phyloP scores from a whole-genome alignment of 2,888 invertebrate species.

The Taphrorychus bicolor region DNA sequence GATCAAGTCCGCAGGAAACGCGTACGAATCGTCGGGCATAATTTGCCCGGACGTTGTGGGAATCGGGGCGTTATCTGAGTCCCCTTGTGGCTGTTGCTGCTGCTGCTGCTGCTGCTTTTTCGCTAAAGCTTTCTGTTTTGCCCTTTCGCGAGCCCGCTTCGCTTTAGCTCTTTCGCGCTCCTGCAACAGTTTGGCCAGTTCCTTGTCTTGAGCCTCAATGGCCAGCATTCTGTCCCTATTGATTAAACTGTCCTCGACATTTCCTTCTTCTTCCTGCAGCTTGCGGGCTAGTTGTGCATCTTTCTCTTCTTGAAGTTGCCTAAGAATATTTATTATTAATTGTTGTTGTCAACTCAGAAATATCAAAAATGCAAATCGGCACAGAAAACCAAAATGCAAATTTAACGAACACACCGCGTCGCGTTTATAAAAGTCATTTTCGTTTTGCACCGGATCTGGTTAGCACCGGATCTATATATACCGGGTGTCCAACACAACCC shows the following conservation, averaged over 20 bases:
- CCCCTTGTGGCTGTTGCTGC: conserved; percentile 52
- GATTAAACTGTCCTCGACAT: conserved; percentile 64
- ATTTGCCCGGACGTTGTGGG: conserved; percentile 49
- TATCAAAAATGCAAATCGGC: too few species aligned
- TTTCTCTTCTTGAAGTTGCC: conserved; percentile 73
- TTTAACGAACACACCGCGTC: too few species aligned
- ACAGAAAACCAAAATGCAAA: too few species aligned
- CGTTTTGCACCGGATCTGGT: too few species aligned
- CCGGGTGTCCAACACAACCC: too few species aligned
- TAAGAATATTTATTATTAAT: too few species aligned
- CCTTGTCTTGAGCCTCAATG: conserved; percentile 82
- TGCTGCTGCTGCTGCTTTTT: conserved; percentile 60
- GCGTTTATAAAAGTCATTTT: too few species aligned
- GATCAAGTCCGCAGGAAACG: conserved; percentile 64
- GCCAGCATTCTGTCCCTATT: conserved; percentile 67
- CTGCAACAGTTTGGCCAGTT: conserved; percentile 77
- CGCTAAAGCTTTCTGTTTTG: conserved; percentile 67
- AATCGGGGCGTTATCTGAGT: conserved; percentile 33
- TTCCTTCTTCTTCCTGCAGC: conserved; percentile 78
- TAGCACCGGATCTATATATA: too few species aligned
- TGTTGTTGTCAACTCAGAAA: too few species aligned
- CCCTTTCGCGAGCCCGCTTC: conserved; percentile 73
- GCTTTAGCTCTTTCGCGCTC: conserved; percentile 76
- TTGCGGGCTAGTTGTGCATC: conserved; percentile 79
- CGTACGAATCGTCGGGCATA: conserved; percentile 61